Evolutionary conservation across 2,113 vertebrate species (phyloP).

Genomic region (Platichthys flesus): DNA sequence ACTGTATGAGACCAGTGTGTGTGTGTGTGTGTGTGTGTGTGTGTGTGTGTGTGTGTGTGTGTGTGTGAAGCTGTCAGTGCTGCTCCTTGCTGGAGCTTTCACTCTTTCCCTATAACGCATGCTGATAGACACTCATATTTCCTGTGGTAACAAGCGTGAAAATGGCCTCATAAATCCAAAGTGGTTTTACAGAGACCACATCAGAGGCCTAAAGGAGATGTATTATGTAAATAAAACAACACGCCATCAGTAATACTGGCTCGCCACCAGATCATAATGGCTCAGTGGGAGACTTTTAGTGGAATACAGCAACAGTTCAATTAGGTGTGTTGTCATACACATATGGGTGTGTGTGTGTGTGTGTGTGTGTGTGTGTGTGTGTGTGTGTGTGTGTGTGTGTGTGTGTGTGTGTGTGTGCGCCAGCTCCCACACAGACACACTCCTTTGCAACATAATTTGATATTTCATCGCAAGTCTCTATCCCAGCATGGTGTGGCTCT

Average conservation of each 20-base stretch:
- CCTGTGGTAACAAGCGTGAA: slow-evolving; percentile 78
- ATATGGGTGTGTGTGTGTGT: neutral
- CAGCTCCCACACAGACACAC: slow-evolving; percentile 48
- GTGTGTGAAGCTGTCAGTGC: slow-evolving; percentile 44
- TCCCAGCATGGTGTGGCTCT: slow-evolving; percentile 57
- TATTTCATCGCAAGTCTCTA: slow-evolving; percentile 66
- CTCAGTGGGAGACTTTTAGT: slow-evolving; percentile 73
- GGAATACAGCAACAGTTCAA: slow-evolving; percentile 68
- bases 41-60: slow-evolving; percentile 32
- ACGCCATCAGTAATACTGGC: slow-evolving; percentile 73
- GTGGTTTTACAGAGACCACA: slow-evolving; percentile 71
- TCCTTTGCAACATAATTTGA: slow-evolving; percentile 61
- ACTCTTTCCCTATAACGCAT: slow-evolving; percentile 60
- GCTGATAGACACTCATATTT: slow-evolving; percentile 78
- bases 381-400: neutral
- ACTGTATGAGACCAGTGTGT: neutral
- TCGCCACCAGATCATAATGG: slow-evolving; percentile 71
- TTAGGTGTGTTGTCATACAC: slow-evolving; percentile 44
- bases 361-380: neutral
- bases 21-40: slow-evolving; percentile 29
- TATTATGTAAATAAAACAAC: slow-evolving; percentile 83
- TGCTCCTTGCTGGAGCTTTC: slow-evolving; percentile 32
- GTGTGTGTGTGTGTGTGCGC: neutral
- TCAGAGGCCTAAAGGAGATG: slow-evolving; percentile 74
- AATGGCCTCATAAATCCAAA: slow-evolving; percentile 80